A percentile compares a stretch with the other conserved stretches of the same genome.
phyloP scores from a whole-genome alignment of 2,888 invertebrate species.

The Cremastobaeus sp. region DNA sequence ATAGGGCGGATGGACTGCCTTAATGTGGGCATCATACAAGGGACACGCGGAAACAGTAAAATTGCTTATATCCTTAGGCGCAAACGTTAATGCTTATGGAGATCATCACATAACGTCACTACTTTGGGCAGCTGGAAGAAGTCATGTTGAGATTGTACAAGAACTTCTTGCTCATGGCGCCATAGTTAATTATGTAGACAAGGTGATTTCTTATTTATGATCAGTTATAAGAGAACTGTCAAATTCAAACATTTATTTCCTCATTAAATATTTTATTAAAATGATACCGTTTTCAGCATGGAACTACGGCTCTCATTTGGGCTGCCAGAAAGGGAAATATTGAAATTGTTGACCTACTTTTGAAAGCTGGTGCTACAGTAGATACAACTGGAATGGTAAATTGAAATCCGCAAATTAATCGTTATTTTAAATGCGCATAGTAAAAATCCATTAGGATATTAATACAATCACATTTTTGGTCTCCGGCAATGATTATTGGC shows the following conservation, averaged over 20 bases:
- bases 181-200: slow-evolving; percentile 96
- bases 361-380: slow-evolving; percentile 91
- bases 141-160: slow-evolving; percentile 90
- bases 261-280: too few species aligned
- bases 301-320: slow-evolving; percentile 97
- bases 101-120: slow-evolving; percentile 96
- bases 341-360: slow-evolving; percentile 88
- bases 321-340: slow-evolving; percentile 94
- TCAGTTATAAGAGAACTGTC: too few species aligned
- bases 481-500: too few species aligned
- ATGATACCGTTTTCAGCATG: slow-evolving; percentile 86
- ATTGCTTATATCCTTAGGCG: slow-evolving; percentile 89
- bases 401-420: slow-evolving; percentile 10
- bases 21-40: slow-evolving; percentile 99
- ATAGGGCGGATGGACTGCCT: slow-evolving; percentile 98
- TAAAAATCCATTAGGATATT: too few species aligned
- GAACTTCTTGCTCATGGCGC: slow-evolving; percentile 91
- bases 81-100: slow-evolving; percentile 96
- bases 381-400: slow-evolving; percentile 93
- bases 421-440: too few species aligned
- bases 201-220: slow-evolving; percentile 78
- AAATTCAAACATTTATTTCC: too few species aligned
- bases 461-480: too few species aligned
- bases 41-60: slow-evolving; percentile 88
- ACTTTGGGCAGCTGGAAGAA: slow-evolving; percentile 96